Evolutionary conservation across 2,113 vertebrate species (phyloP).

Genomic region (Nothoprocta perdicaria): DNA sequence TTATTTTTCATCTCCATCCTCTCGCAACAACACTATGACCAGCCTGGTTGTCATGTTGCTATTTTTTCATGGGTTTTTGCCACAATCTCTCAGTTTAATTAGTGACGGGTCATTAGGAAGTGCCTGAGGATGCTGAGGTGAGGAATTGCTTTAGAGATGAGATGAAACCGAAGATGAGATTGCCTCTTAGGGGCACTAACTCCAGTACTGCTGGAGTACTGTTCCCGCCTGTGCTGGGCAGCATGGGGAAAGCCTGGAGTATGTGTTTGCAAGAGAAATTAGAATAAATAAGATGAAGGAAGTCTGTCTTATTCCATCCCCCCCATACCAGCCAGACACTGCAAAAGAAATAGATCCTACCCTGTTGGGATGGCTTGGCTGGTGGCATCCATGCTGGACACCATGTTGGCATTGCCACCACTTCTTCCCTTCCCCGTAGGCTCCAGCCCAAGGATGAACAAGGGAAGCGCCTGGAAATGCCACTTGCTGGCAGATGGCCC

Average conservation of each 20-base stretch:
- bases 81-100: not conserved
- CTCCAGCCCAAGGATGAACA: not conserved
- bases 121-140: not conserved
- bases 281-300: not conserved
- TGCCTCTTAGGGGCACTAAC: not conserved
- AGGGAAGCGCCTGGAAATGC: not conserved
- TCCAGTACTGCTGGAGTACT: not conserved
- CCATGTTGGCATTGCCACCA: not conserved
- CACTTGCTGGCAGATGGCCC: not conserved
- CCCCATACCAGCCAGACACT: not conserved
- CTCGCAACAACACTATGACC: not conserved
- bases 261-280: not conserved
- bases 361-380: not conserved
- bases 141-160: not conserved
- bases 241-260: not conserved
- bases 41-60: not conserved
- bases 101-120: slow-evolving; percentile 22
- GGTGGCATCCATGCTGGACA: not conserved
- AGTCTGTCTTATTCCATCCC: not conserved
- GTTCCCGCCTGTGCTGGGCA: not conserved
- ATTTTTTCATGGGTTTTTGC: not conserved
- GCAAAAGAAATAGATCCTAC: not conserved
- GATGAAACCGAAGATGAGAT: not conserved
- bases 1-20: not conserved
- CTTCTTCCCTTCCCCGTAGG: not conserved